Evolutionary conservation across 1,140 invertebrate genomes (phyloP), one percentile per base, ranked within the genome.

Genomic region (Halesus radiatus): DNA sequence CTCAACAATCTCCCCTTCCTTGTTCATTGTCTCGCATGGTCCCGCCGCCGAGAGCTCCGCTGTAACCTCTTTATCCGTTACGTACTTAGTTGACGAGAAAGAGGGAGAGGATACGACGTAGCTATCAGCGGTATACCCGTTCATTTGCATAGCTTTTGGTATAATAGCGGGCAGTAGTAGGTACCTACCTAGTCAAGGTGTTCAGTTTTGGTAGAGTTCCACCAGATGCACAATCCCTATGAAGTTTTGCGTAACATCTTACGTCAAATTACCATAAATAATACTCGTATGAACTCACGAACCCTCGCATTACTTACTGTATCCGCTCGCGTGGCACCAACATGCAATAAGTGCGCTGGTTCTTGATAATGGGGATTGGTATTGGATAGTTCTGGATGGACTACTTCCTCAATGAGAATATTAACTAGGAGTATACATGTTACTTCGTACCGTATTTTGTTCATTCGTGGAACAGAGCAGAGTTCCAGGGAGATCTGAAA

Each of bases 181-280:
- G n/a, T n/a, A n/a, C n/a, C n/a, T n/a, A 29, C 4, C 64, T 10
- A 68, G 64, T 29, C 26, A 68, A 68, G 64, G 64, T 68, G 64
- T 68, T 68, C 64, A 68, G 23, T 37, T 68, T 68, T 68, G 32
- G 64, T 68, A 68, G 15, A 68, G 64, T 68, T 68, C 64, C 64
- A 37, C 26, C 64, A 68, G 64, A 68, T 68, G 64, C 64, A 68
- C 64, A 68, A 15, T 37, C n/a, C 62, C 20, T 23, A 68, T 68
- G 26, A 68, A 37, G 64, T 18, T 56, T 56, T 4, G 53, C 16
- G 16, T 56, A n/a, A 20, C 53, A 20, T 20, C 53, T 18, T 56
- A 56, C 53, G n/a, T n/a, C 53, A 56, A 18, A 56, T 20, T 20
- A n/a, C 53, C 20, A 56, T 56, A 16, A n/a, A 56, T 56, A 56